Evolutionary conservation across 2,888 invertebrate species (phyloP), one percentile per base, ranked within the genome.

Genomic region (Smittia aterrima): DNA sequence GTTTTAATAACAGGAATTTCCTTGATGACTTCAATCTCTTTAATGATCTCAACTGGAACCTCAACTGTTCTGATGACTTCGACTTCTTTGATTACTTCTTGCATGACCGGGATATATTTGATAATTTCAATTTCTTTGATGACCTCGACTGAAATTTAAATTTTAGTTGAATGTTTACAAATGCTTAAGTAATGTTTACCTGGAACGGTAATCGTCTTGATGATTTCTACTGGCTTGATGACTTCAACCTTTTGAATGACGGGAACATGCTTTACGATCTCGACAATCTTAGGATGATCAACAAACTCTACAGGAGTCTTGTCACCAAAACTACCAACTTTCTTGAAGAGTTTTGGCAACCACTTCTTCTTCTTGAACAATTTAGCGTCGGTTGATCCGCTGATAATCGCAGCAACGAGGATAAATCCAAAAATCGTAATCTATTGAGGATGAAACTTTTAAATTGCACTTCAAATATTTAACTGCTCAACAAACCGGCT

Each of bases 211-310:
- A 71, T 18, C 25, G 54, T 54, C 16, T 13, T 25, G 9, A 71
- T 54, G 9, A 74, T 27, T 66, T 74, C 74, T 3, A 74, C 66
- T 2, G 64, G 66, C 18, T 74, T 74, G 18, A 74, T 74, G 38
- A 75, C 58, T 62, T 72, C 72, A 1, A 72, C 66, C 24, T 73
- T 73, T 66, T 71, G 67, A 32, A 66, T 53, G 24, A 75, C 64
- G 11, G 72, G 72, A 18, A 72, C 62, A 18, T 72, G 72, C 20
- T 72, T 72, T 0, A 72, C 40, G 20, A 72, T 72, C 11, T 72
- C 72, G 3, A 72, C 72, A 11, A 72, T 62, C 58, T 24, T 72
- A 1, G 72, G 72, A 22, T 62, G 72, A 18, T 72, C 72, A 32
- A 58, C 40, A 16, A 58, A 62, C 0, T 9, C 27, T 24, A 7